A percentile compares a stretch with the other conserved stretches of the same genome.
phyloP scores from a whole-genome alignment of 1,140 invertebrate genomes.

The Pinna nobilis region DNA sequence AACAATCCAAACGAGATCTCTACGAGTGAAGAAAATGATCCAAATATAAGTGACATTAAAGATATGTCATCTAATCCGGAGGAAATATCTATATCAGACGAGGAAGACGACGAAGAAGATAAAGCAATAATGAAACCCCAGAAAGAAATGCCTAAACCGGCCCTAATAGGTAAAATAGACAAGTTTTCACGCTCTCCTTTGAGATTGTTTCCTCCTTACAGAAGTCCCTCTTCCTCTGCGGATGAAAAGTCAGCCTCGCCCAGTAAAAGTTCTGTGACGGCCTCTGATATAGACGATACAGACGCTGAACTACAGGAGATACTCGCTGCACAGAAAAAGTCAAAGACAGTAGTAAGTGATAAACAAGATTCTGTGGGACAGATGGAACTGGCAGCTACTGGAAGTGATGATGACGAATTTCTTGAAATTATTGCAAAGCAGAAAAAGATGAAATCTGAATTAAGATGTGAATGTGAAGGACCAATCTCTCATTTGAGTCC shows the following conservation, averaged over 20 bases:
- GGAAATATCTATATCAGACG: constrained; percentile 39
- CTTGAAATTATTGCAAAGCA: constrained; percentile 28
- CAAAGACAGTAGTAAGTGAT: background rate
- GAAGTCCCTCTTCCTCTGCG: constrained; percentile 1
- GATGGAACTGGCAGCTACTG: constrained; percentile 23
- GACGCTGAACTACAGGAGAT: constrained; percentile 26
- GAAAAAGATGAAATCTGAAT: constrained; percentile 16
- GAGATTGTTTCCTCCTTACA: constrained; percentile 1
- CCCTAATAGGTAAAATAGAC: background rate
- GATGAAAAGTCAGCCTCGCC: constrained; percentile 35
- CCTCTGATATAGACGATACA: constrained; percentile 24
- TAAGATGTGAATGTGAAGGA: background rate
- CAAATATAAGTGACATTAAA: background rate
- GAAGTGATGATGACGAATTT: constrained; percentile 35
- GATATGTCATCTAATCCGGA: constrained; percentile 5
- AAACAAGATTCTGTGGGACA: constrained; percentile 4
- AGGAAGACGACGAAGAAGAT: constrained; percentile 46
- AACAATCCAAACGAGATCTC: constrained; percentile 59
- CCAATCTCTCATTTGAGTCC: constrained; percentile 30
- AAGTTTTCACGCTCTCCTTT: background rate
- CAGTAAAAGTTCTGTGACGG: constrained; percentile 14
- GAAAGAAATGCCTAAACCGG: constrained; percentile 27
- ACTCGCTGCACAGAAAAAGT: constrained; percentile 35
- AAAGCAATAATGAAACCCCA: constrained; percentile 43
- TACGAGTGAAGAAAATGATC: constrained; percentile 56